These are phyloP conservation scores for Halichoeres trimaculatus DNA, from an alignment of 2,113 vertebrate species.

Conservation along the genomic window DNA sequence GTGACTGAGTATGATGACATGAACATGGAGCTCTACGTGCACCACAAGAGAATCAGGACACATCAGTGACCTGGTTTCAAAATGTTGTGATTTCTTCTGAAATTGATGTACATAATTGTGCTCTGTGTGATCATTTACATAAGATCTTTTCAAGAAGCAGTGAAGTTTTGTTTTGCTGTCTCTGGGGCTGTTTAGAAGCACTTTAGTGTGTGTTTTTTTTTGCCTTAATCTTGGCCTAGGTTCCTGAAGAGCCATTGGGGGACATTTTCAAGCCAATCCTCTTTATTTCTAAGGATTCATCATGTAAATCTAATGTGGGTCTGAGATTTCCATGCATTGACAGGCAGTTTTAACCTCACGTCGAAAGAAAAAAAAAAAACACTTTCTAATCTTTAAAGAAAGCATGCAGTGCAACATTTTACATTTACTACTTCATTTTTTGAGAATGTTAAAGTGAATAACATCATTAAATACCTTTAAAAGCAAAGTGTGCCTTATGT, in stretches of 20 bases:
- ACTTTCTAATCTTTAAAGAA: too few species aligned
- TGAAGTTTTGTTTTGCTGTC: neutral
- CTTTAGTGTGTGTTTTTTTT: too few species aligned
- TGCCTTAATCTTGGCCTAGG: too few species aligned
- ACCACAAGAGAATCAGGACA: neutral
- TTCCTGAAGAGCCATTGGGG: too few species aligned
- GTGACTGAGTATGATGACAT: neutral
- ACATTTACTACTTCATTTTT: too few species aligned
- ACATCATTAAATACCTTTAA: too few species aligned
- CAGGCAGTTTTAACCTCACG: neutral
- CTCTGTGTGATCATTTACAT: neutral
- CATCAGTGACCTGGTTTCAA: neutral
- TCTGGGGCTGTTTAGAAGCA: neutral
- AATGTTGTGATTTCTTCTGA: neutral
- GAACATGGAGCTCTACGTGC: neutral
- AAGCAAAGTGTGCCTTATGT: too few species aligned
- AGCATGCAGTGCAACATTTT: too few species aligned
- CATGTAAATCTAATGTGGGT: too few species aligned
- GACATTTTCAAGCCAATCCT: neutral
- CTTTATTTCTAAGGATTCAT: neutral
- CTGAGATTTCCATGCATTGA: too few species aligned
- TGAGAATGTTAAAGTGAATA: too few species aligned
- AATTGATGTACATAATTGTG: slow-evolving; percentile 38
- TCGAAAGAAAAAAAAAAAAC: neutral
- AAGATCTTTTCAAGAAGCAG: neutral